These are phyloP conservation scores for Malthinus flaveolus DNA, from an alignment of 2,888 invertebrate genomes.

Conservation along the genomic window DNA sequence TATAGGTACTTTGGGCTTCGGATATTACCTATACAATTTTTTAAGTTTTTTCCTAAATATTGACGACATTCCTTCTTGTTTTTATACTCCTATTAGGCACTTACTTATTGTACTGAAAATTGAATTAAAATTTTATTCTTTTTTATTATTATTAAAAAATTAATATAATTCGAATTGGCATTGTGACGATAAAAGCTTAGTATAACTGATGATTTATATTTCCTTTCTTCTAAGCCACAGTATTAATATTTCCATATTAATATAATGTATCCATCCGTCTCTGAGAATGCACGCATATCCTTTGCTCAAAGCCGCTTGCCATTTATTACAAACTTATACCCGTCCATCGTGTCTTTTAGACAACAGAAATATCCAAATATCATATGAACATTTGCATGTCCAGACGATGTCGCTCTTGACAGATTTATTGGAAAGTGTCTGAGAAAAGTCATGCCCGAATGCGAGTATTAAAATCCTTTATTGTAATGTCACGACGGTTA, in stretches of 20 bases:
- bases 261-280: slow-evolving; percentile 49
- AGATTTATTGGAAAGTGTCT: slow-evolving; percentile 53
- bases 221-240: slow-evolving; percentile 49
- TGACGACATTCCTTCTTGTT: too few species aligned
- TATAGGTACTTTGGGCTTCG: too few species aligned
- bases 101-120: too few species aligned
- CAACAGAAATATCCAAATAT: slow-evolving; percentile 48
- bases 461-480: slow-evolving; percentile 48
- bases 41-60: too few species aligned
- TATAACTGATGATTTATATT: slow-evolving; percentile 45
- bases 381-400: slow-evolving; percentile 54
- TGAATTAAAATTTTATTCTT: too few species aligned
- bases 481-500: slow-evolving; percentile 40
- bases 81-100: too few species aligned
- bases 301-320: slow-evolving; percentile 42
- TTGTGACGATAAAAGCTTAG: slow-evolving; percentile 11
- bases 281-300: slow-evolving; percentile 28
- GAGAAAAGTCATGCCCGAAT: slow-evolving; percentile 35
- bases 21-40: too few species aligned
- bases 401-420: slow-evolving; percentile 48
- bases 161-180: background rate
- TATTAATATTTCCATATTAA: slow-evolving; percentile 56
- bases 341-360: slow-evolving; percentile 40
- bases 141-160: too few species aligned
- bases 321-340: slow-evolving; percentile 46